phyloP scores from a whole-genome alignment of 35 echinoderm and acorn worm species.

The Amphiura filiformis region DNA sequence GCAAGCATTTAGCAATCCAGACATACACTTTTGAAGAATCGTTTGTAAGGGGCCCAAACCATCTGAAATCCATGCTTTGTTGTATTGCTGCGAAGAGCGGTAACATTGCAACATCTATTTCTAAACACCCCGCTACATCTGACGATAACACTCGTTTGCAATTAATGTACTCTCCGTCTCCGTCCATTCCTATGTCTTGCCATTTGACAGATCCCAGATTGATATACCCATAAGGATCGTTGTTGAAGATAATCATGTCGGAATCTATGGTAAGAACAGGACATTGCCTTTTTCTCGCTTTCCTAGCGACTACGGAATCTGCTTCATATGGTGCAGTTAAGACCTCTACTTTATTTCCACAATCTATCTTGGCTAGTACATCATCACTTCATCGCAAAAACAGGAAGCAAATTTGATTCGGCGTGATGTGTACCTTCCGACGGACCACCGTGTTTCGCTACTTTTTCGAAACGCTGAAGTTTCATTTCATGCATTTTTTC shows the following conservation, averaged over 20 bases:
- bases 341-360: neutral
- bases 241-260: neutral
- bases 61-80: too few relatives aligned
- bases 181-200: neutral
- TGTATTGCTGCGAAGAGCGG: neutral
- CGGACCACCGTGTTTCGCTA: neutral
- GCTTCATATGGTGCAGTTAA: neutral
- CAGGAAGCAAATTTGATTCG: neutral
- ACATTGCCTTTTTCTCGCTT: neutral
- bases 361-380: neutral
- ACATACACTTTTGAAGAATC: too few relatives aligned
- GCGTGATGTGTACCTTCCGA: neutral
- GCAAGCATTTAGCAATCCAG: too few relatives aligned
- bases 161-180: neutral
- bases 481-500: neutral
- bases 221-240: neutral
- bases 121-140: neutral
- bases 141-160: neutral
- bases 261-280: neutral
- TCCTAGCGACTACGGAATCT: neutral
- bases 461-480: neutral
- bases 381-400: neutral
- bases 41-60: too few relatives aligned
- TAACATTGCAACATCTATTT: neutral
- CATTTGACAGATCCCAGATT: neutral